Evolutionary conservation across 2,113 vertebrate species (phyloP).

Genomic region (Onychostoma macrolepis): DNA sequence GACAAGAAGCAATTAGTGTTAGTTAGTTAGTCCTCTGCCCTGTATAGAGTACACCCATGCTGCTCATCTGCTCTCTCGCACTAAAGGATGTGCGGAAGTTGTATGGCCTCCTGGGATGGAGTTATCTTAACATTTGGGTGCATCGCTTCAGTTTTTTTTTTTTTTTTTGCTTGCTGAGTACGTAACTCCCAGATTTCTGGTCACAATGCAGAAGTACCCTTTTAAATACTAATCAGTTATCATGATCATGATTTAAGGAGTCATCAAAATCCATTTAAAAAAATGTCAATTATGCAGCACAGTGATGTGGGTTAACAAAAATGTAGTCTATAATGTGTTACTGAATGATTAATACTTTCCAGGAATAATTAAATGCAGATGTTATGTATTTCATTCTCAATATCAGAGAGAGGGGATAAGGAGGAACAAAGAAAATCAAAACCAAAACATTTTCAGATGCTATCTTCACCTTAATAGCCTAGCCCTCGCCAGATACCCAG

Average conservation of each 20-base stretch:
- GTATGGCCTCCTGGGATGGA: conserved; percentile 3
- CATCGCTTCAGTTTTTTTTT: not conserved
- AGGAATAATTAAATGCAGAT: not conserved
- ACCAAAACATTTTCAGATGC: conserved; percentile 12
- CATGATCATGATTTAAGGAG: not conserved
- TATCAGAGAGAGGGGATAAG: not conserved
- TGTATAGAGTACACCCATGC: not conserved
- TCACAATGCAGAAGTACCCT: not conserved
- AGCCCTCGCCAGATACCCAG: not conserved
- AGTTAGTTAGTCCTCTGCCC: not conserved
- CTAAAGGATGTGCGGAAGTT: conserved; percentile 18
- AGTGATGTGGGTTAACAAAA: not conserved
- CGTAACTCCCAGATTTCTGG: not conserved
- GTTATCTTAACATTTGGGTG: conserved; percentile 22
- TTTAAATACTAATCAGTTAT: not conserved
- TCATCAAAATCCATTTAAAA: not conserved
- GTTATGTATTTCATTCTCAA: not conserved
- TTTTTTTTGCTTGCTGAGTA: not conserved
- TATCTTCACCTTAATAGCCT: conserved; percentile 9
- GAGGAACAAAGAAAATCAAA: conserved; percentile 6
- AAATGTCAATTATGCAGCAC: not conserved
- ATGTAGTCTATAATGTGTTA: not conserved
- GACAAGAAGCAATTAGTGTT: conserved; percentile 2
- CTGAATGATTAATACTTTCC: not conserved
- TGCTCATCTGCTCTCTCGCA: not conserved